Percentiles rank a stretch among this genome's conserved stretches.
These are phyloP conservation scores for Grammomys dolichurus DNA, from an alignment of 2,113 vertebrate species.

Conservation along the genomic window DNA sequence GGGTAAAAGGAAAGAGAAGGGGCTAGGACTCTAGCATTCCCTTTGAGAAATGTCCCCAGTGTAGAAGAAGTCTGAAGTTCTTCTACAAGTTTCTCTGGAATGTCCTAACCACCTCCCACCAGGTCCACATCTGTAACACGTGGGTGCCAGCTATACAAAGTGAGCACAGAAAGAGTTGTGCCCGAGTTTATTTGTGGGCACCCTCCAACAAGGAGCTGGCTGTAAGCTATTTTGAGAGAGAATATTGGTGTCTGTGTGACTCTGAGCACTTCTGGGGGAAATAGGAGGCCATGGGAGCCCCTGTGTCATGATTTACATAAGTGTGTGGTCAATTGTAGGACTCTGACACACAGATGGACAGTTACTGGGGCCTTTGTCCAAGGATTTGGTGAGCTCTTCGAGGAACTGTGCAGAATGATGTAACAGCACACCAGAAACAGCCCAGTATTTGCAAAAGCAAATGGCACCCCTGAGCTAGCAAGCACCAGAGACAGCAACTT, in stretches of 20 bases:
- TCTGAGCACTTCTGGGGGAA: background rate
- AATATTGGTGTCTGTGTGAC: background rate
- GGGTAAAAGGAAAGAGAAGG: too few relatives aligned
- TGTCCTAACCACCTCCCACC: background rate
- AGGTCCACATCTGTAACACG: background rate
- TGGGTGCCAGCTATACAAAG: background rate
- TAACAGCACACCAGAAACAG: background rate
- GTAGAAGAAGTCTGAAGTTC: background rate
- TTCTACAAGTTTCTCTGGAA: background rate
- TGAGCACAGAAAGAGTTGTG: background rate
- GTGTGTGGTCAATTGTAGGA: background rate
- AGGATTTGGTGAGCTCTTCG: slow-evolving; percentile 53
- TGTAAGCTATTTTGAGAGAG: background rate
- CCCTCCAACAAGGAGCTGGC: background rate
- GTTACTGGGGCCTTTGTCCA: background rate
- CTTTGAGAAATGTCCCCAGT: background rate
- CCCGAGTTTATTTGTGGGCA: background rate
- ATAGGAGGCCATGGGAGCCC: background rate
- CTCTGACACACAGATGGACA: background rate
- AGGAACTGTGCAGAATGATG: slow-evolving; percentile 38
- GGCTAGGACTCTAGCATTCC: background rate
- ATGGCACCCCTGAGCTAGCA: slow-evolving; percentile 21
- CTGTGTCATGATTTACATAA: background rate
- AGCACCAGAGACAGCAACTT: background rate
- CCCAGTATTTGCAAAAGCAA: slow-evolving; percentile 63